Base-by-base conservation (phyloP, 2,797 vertebrate species). In the Megalops cyprinoides region DNA sequence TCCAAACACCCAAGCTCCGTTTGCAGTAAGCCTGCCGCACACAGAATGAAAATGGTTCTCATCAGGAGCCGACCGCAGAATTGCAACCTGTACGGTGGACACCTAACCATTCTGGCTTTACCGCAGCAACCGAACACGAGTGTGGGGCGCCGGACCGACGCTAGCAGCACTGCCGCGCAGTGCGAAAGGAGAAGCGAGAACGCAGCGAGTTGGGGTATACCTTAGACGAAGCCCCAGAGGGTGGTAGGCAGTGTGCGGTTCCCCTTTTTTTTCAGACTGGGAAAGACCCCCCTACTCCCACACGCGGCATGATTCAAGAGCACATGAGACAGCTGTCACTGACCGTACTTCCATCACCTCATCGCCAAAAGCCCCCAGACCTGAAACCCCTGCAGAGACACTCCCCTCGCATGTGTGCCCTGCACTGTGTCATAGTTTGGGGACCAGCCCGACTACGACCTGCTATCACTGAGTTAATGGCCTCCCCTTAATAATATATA, bases 261-360 rank as follows among this genome's bases (percentile, higher is more conserved):
- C 69, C 78, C 78, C 78, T 53, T 56, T 73, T 55, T 76, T 10
- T 7, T n/a, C n/a, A 4, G 23, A 8, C 37, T 73, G 51, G 69
- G 69, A 79, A 74, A 79, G 49, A 73, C 78, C 78, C 69, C 55
- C n/a, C 51, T 69, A 34, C 78, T 58, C 67, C 67, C 51, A 79
- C 51, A 31, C 67, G 74, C 10, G 15, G 15, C 10, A 28, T 73
- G 49, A 71, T 53, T 42, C 49, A 49, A 12, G 49, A 51, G 15
- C n/a, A 58, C 69, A 73, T 31, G 5, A 55, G 31, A 39, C 51
- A 73, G 23, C 69, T 37, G 65, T 74, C 25, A 39, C 60, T 34
- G 44, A 49, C 15, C 44, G 28, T 51, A n/a, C 62, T 79, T 62
- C 46, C 65, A 53, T 18, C 60, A 12, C 49, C 4, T 31, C 55